A percentile compares a stretch with the other conserved stretches of the same genome.
Evolutionary conservation across 1,140 invertebrate genomes (phyloP).

Genomic region (Zaprionus ghesquierei): DNA sequence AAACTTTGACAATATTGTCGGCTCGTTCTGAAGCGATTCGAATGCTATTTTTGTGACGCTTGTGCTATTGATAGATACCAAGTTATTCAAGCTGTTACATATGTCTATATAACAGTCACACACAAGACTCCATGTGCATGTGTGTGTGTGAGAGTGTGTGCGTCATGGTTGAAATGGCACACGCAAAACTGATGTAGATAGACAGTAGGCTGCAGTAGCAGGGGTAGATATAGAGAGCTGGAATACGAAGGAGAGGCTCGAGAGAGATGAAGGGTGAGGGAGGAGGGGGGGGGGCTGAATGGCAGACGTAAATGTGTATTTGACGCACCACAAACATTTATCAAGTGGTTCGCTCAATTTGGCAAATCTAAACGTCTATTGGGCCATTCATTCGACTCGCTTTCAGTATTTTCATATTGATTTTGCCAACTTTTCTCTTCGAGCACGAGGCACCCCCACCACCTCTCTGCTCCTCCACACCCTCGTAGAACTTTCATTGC

Average conservation of each 20-base stretch:
- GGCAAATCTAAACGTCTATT: conserved; percentile 37
- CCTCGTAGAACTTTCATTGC: neutral
- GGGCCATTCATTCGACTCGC: conserved; percentile 31
- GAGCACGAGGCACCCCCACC: neutral
- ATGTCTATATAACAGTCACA: conserved; percentile 6
- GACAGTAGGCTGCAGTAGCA: neutral
- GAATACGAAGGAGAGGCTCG: no score
- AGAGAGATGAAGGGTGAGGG: no score
- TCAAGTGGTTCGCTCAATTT: conserved; percentile 55
- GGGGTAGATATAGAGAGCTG: neutral
- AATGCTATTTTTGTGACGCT: conserved; percentile 64
- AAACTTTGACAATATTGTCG: conserved; percentile 70
- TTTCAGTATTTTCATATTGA: neutral
- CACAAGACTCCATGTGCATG: neutral
- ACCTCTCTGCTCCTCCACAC: neutral
- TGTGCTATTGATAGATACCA: conserved; percentile 60
- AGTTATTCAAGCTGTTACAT: conserved; percentile 41
- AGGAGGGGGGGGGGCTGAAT: neutral
- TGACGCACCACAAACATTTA: conserved; percentile 53
- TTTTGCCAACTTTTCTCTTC: conserved; percentile 15
- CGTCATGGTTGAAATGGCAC: conserved; percentile 44
- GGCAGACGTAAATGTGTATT: conserved; percentile 34
- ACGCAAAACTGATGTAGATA: conserved; percentile 23
- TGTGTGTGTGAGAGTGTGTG: conserved; percentile 19
- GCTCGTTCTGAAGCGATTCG: conserved; percentile 23